These are phyloP conservation scores for Tinamus guttatus DNA, from an alignment of 2,113 vertebrate genomes.

Conservation along the genomic window DNA sequence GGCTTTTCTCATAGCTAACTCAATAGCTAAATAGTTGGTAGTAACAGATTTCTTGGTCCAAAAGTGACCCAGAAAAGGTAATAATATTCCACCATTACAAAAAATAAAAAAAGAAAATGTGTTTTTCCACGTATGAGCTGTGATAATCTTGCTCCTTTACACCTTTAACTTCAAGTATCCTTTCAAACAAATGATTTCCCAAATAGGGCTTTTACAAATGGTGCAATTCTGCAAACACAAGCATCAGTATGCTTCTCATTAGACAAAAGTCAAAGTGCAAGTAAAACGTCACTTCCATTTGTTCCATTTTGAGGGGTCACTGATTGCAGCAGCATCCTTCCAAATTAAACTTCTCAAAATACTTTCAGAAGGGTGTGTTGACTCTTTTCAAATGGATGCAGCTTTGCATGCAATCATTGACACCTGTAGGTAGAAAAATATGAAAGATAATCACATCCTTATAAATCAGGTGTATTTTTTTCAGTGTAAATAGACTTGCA, in stretches of 20 bases:
- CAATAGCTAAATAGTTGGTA: background rate
- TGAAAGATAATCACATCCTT: background rate
- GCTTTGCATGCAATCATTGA: background rate
- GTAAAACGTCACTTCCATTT: background rate
- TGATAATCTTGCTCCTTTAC: constrained; percentile 13
- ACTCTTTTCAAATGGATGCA: background rate
- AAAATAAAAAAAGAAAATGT: background rate
- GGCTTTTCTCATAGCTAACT: background rate
- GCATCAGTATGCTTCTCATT: background rate
- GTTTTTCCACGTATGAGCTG: background rate
- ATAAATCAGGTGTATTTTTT: background rate
- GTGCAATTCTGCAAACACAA: background rate
- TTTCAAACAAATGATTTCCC: constrained; percentile 21
- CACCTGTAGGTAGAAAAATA: background rate
- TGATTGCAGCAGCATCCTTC: background rate
- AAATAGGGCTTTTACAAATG: background rate
- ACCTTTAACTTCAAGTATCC: background rate
- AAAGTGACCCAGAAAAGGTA: background rate
- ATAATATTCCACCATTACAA: background rate
- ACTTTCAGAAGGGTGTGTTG: background rate
- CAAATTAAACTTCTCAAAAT: constrained; percentile 14
- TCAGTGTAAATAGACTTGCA: background rate
- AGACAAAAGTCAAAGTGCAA: background rate
- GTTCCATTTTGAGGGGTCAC: constrained; percentile 18
- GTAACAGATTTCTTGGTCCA: background rate